These are phyloP conservation scores for Centropus bengalensis DNA, from an alignment of 2,113 vertebrate genomes.

Conservation along the genomic window DNA sequence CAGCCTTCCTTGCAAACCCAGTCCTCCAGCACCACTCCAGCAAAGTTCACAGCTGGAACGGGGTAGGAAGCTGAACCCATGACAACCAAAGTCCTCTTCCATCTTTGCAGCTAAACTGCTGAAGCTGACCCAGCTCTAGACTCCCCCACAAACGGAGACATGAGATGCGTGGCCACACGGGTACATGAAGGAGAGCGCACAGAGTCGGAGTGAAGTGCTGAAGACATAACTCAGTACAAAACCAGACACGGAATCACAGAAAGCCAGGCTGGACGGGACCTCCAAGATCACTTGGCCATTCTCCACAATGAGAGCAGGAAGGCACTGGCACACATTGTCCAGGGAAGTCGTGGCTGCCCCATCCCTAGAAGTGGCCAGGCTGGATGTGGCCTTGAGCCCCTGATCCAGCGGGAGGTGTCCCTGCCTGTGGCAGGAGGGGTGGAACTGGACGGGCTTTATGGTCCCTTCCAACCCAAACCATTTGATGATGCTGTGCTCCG, in stretches of 20 bases:
- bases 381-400: too few species aligned
- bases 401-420: too few species aligned
- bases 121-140: fast-evolving
- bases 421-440: too few species aligned
- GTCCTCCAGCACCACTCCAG: neutral
- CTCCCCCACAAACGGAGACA: fast-evolving
- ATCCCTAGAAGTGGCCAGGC: too few species aligned
- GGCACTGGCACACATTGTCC: too few species aligned
- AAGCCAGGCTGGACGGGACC: too few species aligned
- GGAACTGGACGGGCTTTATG: too few species aligned
- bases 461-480: too few species aligned
- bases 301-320: too few species aligned
- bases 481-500: too few species aligned
- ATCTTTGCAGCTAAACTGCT: neutral
- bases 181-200: fast-evolving
- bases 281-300: too few species aligned
- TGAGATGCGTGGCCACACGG: fast-evolving
- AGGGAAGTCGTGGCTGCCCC: too few species aligned
- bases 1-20: fast-evolving
- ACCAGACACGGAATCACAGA: neutral
- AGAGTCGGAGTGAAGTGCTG: fast-evolving
- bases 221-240: fast-evolving
- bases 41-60: fast-evolving
- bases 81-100: fast-evolving
- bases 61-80: fast-evolving